Percentiles rank a stretch among this genome's conserved stretches.
phyloP scores from a whole-genome alignment of 2,113 vertebrate species.

The Coturnix japonica region DNA sequence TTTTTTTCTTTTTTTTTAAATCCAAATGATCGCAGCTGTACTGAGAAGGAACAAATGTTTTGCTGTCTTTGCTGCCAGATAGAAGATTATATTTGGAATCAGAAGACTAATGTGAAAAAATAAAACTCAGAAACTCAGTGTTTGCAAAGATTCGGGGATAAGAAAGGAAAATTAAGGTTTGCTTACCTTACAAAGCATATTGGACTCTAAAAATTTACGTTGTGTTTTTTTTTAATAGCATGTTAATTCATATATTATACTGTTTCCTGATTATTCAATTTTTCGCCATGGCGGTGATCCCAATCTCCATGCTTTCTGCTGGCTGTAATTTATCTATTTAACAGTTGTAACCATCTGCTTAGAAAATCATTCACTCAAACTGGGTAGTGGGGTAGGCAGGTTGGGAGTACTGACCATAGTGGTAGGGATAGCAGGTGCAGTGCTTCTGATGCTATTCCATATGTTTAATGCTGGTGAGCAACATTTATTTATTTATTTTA shows the following conservation, averaged over 20 bases:
- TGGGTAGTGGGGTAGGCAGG: not conserved
- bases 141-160: constrained; percentile 58
- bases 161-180: constrained; percentile 15
- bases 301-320: constrained; percentile 28
- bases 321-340: constrained; percentile 32
- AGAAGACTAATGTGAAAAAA: constrained; percentile 64
- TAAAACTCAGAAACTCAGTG: constrained; percentile 56
- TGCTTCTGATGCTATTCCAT: not conserved
- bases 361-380: not conserved
- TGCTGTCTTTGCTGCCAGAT: constrained; percentile 71
- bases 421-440: not conserved
- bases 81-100: constrained; percentile 77
- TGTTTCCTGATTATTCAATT: constrained; percentile 33
- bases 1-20: constrained; percentile 49
- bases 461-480: not conserved
- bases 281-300: constrained; percentile 14
- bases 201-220: not conserved
- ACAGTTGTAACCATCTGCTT: constrained; percentile 57
- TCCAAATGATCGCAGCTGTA: constrained; percentile 73
- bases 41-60: constrained; percentile 69
- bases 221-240: not conserved
- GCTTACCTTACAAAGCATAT: not conserved
- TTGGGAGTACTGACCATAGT: not conserved
- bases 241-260: constrained; percentile 19
- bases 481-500: not conserved